A percentile compares a stretch with the other conserved stretches of the same genome.
These are phyloP conservation scores for Pedicia rivosa DNA, from an alignment of 2,888 invertebrate species.

Conservation along the genomic window DNA sequence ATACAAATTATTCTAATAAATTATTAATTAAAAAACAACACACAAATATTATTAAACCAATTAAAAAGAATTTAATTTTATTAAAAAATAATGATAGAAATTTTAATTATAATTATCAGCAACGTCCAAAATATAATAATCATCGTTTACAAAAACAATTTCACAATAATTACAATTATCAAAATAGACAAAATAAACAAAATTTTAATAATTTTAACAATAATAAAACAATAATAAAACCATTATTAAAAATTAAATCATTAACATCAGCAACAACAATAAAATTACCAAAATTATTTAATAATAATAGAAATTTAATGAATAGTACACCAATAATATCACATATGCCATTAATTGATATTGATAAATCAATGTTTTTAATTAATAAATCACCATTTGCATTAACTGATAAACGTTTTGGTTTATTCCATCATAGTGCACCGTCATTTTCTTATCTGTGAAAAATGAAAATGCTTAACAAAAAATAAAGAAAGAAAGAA, in stretches of 20 bases:
- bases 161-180: not conserved
- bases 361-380: conserved; percentile 9
- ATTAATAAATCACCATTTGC: conserved; percentile 10
- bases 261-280: too few species aligned
- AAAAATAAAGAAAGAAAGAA: too few species aligned
- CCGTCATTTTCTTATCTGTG: conserved; percentile 10
- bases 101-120: not conserved
- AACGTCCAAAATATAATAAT: not conserved
- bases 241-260: too few species aligned
- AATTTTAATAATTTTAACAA: not conserved
- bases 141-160: not conserved
- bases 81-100: not conserved
- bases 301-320: not conserved
- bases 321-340: conserved; percentile 8
- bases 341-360: conserved; percentile 10
- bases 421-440: conserved; percentile 11
- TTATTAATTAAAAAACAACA: not conserved
- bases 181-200: not conserved
- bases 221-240: not conserved
- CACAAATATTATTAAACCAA: not conserved
- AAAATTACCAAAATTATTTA: too few species aligned
- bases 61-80: conserved; percentile 2
- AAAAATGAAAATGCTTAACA: too few species aligned
- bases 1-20: conserved; percentile 4
- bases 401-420: conserved; percentile 9